Base-by-base conservation (phyloP, 2,113 vertebrate species). In the Ivindomyrus marchei region DNA sequence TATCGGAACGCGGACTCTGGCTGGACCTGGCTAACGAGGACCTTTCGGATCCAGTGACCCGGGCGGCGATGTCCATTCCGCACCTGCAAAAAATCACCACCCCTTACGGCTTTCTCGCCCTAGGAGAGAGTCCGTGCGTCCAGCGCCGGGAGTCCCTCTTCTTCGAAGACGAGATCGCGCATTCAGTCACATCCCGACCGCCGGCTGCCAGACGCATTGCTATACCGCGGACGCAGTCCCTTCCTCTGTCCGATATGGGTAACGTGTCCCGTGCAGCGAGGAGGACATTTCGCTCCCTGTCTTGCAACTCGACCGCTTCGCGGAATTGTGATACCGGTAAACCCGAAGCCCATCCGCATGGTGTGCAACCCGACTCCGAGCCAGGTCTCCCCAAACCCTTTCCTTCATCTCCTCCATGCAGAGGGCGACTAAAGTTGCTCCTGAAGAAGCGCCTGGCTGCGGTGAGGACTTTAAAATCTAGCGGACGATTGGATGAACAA, bases 101-200 rank as follows among this genome's bases (percentile, higher is more conserved):
- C 0, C 92, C 95, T 0, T 95, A 95, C 0, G 94, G 95, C 0
- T 95, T 96, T 90, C 9, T 92, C 0, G 93, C 92, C 10, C 84
- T 96, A 47, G 94, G 93, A 0, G 84, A 85, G 21, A 95, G 93
- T 46, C 95, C 95, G 0, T 90, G 88, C 83, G 94, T 93, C 0
- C 90, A 31, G 11, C 92, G 94, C 0, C 85, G 95, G 13, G 95
- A 95, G 77, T 95, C 95, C 0, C 88, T 95, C 13, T 96, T 95
- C 80, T 95, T 95, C 58, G 88, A 90, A 15, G 70, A 39, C 15
- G n/a, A 83, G 83, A 84, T 88, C 46, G 89, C 49, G 53, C 1
- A n/a, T 56, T 1, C 17, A 3, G 8, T 31, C n/a, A 11, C 31
- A 36, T 2, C 9, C 9, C 11, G 42, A 17, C 39, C 15, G n/a